Evolutionary conservation across 2,113 vertebrate genomes (phyloP), one percentile per base, ranked within the genome.

Genomic region (Cygnus buccinator): DNA sequence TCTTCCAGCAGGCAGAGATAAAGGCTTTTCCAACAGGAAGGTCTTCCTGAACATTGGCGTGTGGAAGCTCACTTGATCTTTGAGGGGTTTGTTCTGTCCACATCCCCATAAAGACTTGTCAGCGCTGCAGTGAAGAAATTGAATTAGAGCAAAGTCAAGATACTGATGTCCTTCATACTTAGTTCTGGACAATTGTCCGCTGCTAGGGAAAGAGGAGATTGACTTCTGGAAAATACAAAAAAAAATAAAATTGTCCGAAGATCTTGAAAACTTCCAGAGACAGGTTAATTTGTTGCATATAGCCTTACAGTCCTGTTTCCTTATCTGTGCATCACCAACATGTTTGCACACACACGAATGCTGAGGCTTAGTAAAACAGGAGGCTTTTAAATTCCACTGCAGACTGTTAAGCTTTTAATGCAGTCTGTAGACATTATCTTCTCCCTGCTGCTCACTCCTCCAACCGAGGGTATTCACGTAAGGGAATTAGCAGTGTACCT

Each of bases 41-140:
- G 72, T 80, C 92, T 94, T 89, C 80, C 68, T 78, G 86, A 84
- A 13, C 23, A 11, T 71, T 94, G 48, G 11, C 44, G 33, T 80
- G 57, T 70, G 73, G 73, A 94, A 91, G 63, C 79, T 81, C 58
- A 29, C 17, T 78, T 75, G 63, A 75, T 92, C 63, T 95, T 76
- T 76, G 86, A 93, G 78, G 50, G 75, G 63, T 54, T 89, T 89
- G 55, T 89, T 86, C 89, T 91, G 58, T 59, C 61, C 33, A 8
- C 17, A 0, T 90, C 86, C 48, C 86, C 50, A 19, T 77, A 63
- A 94, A 84, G 72, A 50, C 44, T 46, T 89, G 37, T 90, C 59
- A n/a, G 80, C 77, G 93, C 94, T 95, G 88, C 71, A 90, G 68
- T 66, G 70, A 84, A 91, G 85, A 92, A 92, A 88, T 23, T 52